A percentile compares a stretch with the other conserved stretches of the same genome.
Evolutionary conservation across 2,113 vertebrate species (phyloP).

Genomic region (Psittacula cyanocephala): DNA sequence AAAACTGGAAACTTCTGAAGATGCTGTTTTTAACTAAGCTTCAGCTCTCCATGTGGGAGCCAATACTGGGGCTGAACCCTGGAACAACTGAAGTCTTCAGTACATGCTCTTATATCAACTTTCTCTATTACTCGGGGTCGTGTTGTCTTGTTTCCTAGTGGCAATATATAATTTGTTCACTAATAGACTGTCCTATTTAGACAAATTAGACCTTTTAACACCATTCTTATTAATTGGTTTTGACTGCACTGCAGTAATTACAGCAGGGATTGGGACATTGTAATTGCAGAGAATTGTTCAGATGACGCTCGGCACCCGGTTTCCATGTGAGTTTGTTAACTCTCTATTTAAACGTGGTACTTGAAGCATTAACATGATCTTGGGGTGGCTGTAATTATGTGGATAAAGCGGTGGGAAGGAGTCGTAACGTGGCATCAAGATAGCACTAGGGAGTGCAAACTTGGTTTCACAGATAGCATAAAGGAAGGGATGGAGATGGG

Average conservation of each 20-base stretch:
- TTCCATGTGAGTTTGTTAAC: neutral
- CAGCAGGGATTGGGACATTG: neutral
- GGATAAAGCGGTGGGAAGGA: neutral
- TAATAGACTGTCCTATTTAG: constrained; percentile 2
- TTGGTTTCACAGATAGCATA: neutral
- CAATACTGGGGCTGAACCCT: neutral
- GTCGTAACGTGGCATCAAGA: neutral
- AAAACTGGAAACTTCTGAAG: neutral
- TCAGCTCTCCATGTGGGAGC: neutral
- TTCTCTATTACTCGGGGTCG: neutral
- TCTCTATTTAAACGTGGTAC: neutral
- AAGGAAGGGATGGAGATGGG: neutral
- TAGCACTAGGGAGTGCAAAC: neutral
- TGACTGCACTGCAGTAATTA: constrained; percentile 27
- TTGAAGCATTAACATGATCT: neutral
- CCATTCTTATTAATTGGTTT: constrained; percentile 3
- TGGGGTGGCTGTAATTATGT: neutral
- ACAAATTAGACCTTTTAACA: constrained; percentile 42
- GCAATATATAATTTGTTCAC: constrained; percentile 19
- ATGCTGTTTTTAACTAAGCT: neutral
- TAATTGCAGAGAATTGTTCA: constrained; percentile 34
- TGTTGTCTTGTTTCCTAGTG: neutral
- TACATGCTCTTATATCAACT: neutral
- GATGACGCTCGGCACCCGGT: neutral
- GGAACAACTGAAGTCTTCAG: neutral